These are phyloP conservation scores for Drosophila setifemur DNA, from an alignment of 1,140 invertebrate species.

Conservation along the genomic window DNA sequence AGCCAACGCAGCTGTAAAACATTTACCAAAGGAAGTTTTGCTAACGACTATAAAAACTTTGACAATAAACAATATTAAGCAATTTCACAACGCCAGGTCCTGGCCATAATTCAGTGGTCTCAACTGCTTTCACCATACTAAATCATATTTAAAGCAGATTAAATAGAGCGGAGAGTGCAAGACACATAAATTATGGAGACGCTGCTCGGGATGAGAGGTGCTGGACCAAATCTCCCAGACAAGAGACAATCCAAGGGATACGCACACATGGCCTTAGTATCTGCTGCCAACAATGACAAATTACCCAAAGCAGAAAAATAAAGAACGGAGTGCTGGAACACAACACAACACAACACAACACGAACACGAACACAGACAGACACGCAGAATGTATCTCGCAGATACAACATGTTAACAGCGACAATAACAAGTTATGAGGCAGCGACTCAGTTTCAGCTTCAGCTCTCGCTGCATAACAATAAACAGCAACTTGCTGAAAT, in stretches of 20 bases:
- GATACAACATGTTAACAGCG: constrained; percentile 75
- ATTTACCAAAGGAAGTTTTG: constrained; percentile 3
- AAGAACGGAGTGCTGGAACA: constrained; percentile 9
- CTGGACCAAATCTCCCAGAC: constrained; percentile 11
- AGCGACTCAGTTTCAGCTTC: constrained; percentile 13
- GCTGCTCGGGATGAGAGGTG: constrained; percentile 11
- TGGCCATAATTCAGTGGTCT: constrained; percentile 35
- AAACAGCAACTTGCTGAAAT: constrained; percentile 68
- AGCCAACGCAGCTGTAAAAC: constrained; percentile 6
- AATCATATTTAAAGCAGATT: constrained; percentile 67
- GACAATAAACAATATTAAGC: constrained; percentile 12
- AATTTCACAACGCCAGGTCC: constrained; percentile 5
- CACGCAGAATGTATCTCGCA: constrained; percentile 59
- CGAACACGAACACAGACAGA: background rate
- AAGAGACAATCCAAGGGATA: background rate
- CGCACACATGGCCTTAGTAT: background rate
- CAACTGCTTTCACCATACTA: constrained; percentile 37
- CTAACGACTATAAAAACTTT: constrained; percentile 18
- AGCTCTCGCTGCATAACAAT: constrained; percentile 59
- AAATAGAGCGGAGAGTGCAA: constrained; percentile 38
- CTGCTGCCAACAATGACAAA: constrained; percentile 61
- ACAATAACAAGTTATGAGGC: constrained; percentile 75
- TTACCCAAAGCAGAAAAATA: constrained; percentile 50
- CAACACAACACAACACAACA: no score
- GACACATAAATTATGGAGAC: constrained; percentile 59